Percentiles rank a stretch among this genome's conserved stretches.
Evolutionary conservation across 2,888 invertebrate species (phyloP).

Genomic region (Papilio gigon): DNA sequence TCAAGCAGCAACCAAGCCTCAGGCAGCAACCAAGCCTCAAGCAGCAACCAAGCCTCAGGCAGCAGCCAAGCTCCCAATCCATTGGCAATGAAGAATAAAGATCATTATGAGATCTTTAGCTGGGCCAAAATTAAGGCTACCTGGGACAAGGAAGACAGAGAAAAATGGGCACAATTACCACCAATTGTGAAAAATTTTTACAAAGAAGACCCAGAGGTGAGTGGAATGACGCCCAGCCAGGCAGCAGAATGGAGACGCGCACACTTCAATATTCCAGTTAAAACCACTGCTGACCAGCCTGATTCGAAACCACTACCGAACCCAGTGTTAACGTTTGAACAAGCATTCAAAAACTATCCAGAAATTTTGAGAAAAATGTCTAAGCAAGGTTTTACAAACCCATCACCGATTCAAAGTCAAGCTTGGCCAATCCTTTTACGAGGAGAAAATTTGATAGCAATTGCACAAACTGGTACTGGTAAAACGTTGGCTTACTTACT

Average conservation of each 20-base stretch:
- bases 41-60: no score
- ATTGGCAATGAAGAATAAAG: conserved; percentile 60
- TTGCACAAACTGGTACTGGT: conserved; percentile 97
- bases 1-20: no score
- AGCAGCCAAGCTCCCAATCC: conserved; percentile 55
- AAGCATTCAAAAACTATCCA: conserved; percentile 91
- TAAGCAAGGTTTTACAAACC: conserved; percentile 90
- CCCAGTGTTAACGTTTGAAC: conserved; percentile 90
- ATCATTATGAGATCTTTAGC: conserved; percentile 76
- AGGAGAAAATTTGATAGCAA: conserved; percentile 97
- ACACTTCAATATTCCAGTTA: conserved; percentile 89
- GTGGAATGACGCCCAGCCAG: conserved; percentile 84
- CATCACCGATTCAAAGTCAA: conserved; percentile 96
- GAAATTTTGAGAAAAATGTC: conserved; percentile 91
- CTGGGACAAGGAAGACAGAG: conserved; percentile 80
- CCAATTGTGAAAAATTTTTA: conserved; percentile 92
- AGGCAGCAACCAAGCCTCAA: no score
- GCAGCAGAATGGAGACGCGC: conserved; percentile 84
- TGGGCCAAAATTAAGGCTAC: conserved; percentile 82
- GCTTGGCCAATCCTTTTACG: conserved; percentile 96
- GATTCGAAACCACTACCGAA: conserved; percentile 84
- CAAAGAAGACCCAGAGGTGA: conserved; percentile 87
- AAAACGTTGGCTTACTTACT: conserved; percentile 97
- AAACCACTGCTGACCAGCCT: conserved; percentile 83
- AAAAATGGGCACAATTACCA: conserved; percentile 85